These are phyloP conservation scores for Pteria penguin DNA, from an alignment of 2,888 invertebrate species.

Conservation along the genomic window DNA sequence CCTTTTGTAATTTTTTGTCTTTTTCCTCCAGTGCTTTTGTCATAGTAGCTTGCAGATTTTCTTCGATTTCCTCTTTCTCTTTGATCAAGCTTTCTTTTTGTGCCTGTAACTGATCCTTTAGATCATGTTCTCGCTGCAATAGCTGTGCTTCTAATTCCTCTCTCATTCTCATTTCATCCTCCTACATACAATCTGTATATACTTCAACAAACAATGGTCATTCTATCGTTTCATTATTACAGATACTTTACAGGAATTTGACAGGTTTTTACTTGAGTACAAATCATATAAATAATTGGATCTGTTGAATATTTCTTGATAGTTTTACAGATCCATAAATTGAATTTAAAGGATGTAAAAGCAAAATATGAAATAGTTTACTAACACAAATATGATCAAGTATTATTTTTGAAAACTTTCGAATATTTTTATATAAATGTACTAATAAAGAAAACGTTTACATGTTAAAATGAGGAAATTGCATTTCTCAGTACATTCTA, in stretches of 20 bases:
- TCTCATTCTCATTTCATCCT: constrained; percentile 70
- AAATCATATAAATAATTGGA: too few species aligned
- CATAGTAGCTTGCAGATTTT: constrained; percentile 81
- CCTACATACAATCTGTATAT: constrained; percentile 55
- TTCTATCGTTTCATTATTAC: neutral
- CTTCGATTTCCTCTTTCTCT: constrained; percentile 73
- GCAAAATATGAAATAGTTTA: too few species aligned
- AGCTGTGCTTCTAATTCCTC: constrained; percentile 84
- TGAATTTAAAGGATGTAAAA: too few species aligned
- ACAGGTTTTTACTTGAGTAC: too few species aligned
- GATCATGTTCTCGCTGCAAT: constrained; percentile 60
- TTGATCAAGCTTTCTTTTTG: constrained; percentile 56
- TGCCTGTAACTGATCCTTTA: constrained; percentile 56
- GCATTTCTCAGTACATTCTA: too few species aligned
- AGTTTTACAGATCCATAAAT: too few species aligned
- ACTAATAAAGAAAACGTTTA: too few species aligned
- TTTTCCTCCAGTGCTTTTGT: constrained; percentile 83
- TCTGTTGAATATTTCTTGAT: too few species aligned
- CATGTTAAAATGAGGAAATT: too few species aligned
- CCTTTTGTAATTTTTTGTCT: constrained; percentile 68
- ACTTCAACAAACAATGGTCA: neutral
- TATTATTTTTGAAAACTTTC: neutral
- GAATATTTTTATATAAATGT: neutral
- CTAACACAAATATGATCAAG: too few species aligned
- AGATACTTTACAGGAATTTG: too few species aligned